Evolutionary conservation across 2,797 vertebrate species (phyloP), one percentile per base, ranked within the genome.

Genomic region (Gobionotothen gibberifrons): DNA sequence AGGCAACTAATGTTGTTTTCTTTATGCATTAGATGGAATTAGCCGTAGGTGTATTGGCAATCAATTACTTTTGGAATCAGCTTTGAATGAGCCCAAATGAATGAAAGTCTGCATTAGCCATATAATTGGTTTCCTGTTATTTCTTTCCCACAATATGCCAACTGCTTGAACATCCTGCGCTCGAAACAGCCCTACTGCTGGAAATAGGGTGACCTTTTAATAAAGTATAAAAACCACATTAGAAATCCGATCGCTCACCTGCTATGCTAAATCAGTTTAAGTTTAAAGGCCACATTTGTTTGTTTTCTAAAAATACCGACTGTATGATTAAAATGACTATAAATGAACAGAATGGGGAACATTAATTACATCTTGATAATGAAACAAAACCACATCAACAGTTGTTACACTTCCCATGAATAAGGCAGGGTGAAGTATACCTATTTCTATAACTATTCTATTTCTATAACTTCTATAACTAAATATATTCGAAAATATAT

Each of bases 231-330:
- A 51, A 79, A 65, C 56, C 55, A 79, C 76, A 86, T 88, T 83
- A 84, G 77, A 88, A 87, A 86, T 83, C 83, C 71, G 68, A 85
- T 90, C 68, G 12, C 36, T 90, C 73, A 87, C 61, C 68, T 85
- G 75, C 60, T 75, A 72, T 64, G 72, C 67, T 84, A 76, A 85
- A 82, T 87, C 77, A 72, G n/a, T 73, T 87, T 85, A 78, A 75
- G 51, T 84, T 74, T 79, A 87, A 89, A 91, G 88, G 87, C 88
- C 87, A 81, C 32, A 75, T 86, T 75, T 84, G 82, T 86, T 87
- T 89, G 60, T 84, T 84, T 84, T 70, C 61, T 80, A 81, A 80
- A 84, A 79, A 78, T 72, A 81, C 59, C 70, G 32, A 71, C 49
- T 59, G 48, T 64, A 26, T 58, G 39, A 16, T 66, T 60, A 55